phyloP scores from a whole-genome alignment of 2,113 vertebrate genomes.

The Numida meleagris region DNA sequence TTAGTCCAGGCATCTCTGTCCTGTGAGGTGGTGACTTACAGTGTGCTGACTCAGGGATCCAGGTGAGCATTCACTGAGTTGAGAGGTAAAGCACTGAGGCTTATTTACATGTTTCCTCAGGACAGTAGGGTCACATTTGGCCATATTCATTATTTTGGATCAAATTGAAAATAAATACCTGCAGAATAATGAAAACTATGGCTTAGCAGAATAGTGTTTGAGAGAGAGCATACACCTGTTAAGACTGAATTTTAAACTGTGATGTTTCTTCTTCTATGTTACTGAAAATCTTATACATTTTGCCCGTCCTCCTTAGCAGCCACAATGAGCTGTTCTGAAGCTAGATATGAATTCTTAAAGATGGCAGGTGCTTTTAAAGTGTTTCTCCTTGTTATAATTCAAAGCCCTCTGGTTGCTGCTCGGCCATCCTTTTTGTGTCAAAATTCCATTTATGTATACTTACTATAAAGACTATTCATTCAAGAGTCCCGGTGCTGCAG shows the following conservation, averaged over 20 bases:
- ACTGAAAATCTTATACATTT: not conserved
- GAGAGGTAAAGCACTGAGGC: too few species aligned
- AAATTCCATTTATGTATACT: not conserved
- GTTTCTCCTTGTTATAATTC: not conserved
- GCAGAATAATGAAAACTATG: not conserved
- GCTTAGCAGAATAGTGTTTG: not conserved
- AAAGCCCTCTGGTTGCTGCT: not conserved
- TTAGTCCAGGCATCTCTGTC: not conserved
- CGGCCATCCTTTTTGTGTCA: not conserved
- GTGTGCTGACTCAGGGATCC: too few species aligned
- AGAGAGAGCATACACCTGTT: not conserved
- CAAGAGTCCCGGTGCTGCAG: not conserved
- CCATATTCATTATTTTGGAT: not conserved
- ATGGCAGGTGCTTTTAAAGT: not conserved
- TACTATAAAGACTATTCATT: not conserved
- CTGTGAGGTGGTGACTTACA: accelerated
- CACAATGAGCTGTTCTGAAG: not conserved
- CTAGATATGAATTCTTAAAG: not conserved
- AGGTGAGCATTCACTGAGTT: not conserved
- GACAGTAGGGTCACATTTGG: not conserved
- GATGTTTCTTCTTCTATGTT: not conserved
- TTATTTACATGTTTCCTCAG: not conserved
- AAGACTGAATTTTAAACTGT: not conserved
- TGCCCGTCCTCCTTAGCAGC: not conserved
- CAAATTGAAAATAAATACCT: not conserved